Evolutionary conservation across 2,888 invertebrate species (phyloP).

Genomic region (Campoletis raptor): DNA sequence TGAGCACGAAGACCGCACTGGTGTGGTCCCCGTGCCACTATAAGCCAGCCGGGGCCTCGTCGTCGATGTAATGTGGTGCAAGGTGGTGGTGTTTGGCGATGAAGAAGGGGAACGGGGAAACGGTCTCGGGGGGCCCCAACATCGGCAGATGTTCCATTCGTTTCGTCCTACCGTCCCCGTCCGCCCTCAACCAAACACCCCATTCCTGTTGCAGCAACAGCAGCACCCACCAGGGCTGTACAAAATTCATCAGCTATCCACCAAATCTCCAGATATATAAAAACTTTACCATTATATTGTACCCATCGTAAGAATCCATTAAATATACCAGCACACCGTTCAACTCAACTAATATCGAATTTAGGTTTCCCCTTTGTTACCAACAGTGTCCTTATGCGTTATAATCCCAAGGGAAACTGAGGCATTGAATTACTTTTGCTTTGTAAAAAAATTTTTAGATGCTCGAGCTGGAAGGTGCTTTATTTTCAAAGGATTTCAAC

Average conservation of each 20-base stretch:
- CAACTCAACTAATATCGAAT: constrained; percentile 11
- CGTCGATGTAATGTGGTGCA: constrained; percentile 75
- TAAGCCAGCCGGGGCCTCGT: constrained; percentile 59
- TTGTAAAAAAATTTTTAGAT: neutral
- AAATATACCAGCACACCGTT: neutral
- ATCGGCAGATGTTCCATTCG: constrained; percentile 84
- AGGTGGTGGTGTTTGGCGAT: constrained; percentile 77
- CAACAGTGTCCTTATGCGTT: neutral
- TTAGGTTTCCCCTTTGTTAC: neutral
- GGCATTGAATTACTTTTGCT: neutral
- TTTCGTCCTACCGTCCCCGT: constrained; percentile 77
- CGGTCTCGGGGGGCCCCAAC: constrained; percentile 73
- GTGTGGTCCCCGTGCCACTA: constrained; percentile 64
- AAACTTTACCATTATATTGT: neutral
- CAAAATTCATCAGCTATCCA: constrained; percentile 71
- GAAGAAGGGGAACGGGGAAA: constrained; percentile 56
- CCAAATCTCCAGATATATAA: constrained; percentile 1
- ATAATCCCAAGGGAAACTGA: neutral
- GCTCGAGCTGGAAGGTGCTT: neutral
- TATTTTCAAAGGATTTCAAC: neutral
- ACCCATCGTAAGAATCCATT: neutral
- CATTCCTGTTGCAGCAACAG: constrained; percentile 52
- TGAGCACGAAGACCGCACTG: constrained; percentile 37
- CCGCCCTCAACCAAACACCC: constrained; percentile 67
- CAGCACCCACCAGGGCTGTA: constrained; percentile 75